Percentiles rank a stretch among this genome's conserved stretches.
phyloP scores from a whole-genome alignment of 2,888 invertebrate species.

The Aelia acuminata region DNA sequence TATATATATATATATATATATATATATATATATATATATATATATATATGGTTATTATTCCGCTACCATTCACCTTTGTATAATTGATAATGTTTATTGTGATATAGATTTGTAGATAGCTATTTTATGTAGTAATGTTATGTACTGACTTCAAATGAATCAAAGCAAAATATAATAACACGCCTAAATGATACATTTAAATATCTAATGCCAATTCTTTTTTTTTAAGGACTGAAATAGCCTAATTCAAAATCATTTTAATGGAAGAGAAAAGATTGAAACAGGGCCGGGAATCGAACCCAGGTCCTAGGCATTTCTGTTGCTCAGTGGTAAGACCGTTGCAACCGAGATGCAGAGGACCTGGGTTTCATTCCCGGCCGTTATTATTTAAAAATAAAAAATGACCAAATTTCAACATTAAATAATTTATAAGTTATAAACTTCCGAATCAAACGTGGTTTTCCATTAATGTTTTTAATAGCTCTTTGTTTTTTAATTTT shows the following conservation, averaged over 20 bases:
- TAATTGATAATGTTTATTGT: slow-evolving; percentile 37
- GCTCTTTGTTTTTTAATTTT: background rate
- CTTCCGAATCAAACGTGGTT: too few species aligned
- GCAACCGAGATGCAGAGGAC: too few species aligned
- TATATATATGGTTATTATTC: slow-evolving; percentile 8
- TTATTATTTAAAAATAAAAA: too few species aligned
- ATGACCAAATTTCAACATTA: background rate
- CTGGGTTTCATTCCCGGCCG: too few species aligned
- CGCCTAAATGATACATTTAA: background rate
- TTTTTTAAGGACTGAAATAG: background rate
- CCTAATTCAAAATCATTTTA: background rate
- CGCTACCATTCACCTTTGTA: background rate
- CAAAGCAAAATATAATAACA: background rate
- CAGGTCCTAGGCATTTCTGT: too few species aligned
- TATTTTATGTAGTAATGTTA: background rate
- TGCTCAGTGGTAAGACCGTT: too few species aligned
- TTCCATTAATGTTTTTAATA: background rate
- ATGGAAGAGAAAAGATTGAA: too few species aligned
- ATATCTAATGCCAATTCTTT: background rate
- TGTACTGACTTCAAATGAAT: background rate
- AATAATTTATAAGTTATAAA: background rate
- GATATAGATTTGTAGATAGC: slow-evolving; percentile 29
- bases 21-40: background rate
- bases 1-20: background rate
- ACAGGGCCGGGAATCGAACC: too few species aligned